Conservation (phyloP, 1,140 invertebrate species). For the Pentalonia nigronervosa region DNA sequence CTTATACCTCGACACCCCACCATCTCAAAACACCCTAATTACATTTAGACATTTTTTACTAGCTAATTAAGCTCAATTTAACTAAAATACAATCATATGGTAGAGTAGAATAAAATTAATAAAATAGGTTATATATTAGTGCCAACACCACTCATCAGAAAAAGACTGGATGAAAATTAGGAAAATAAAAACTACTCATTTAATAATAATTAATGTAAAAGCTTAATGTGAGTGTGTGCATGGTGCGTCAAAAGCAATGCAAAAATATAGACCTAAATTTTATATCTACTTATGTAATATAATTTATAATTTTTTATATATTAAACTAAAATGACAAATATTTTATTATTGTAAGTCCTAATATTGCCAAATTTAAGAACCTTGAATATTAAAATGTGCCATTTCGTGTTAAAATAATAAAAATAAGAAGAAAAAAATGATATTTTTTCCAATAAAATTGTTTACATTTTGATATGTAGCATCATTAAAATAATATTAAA, state of each 20-base stretch:
- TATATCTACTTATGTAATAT: conserved; percentile 54
- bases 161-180: conserved; percentile 48
- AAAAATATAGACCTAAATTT: conserved; percentile 45
- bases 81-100: conserved; percentile 55
- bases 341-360: conserved; percentile 57
- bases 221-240: conserved; percentile 1
- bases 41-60: conserved; percentile 54
- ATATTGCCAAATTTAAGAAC: conserved; percentile 53
- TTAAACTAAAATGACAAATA: conserved; percentile 34
- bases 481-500: conserved; percentile 53
- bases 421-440: conserved; percentile 33
- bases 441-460: conserved; percentile 52
- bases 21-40: neutral
- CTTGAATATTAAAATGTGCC: conserved; percentile 57
- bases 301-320: conserved; percentile 56
- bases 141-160: neutral
- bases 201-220: conserved; percentile 40
- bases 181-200: conserved; percentile 1
- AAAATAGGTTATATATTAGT: conserved; percentile 27
- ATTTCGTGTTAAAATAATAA: conserved; percentile 45
- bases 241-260: conserved; percentile 25
- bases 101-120: conserved; percentile 41
- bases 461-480: conserved; percentile 58
- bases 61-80: conserved; percentile 58
- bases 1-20: conserved; percentile 50